Conservation (phyloP, 2,113 vertebrate genomes). For the Origma solitaria region DNA sequence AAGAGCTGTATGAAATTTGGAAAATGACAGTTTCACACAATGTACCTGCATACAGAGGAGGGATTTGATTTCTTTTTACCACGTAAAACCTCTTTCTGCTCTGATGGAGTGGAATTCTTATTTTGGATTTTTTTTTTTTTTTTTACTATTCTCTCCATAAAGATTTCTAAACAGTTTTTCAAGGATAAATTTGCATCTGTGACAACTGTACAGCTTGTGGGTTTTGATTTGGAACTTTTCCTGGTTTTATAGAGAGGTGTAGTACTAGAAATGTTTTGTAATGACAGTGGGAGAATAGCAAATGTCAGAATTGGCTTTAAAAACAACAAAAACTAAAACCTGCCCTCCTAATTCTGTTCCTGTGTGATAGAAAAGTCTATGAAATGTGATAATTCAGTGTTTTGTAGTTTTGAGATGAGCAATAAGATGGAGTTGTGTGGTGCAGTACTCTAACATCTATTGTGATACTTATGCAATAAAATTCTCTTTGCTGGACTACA, state of each 20-base stretch:
- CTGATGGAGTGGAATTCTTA: background rate
- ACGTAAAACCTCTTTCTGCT: background rate
- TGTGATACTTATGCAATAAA: background rate
- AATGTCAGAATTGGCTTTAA: background rate
- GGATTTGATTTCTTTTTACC: background rate
- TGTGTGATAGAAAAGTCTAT: background rate
- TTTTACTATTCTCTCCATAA: background rate
- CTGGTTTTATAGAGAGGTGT: background rate
- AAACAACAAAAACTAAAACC: background rate
- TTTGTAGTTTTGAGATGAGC: background rate
- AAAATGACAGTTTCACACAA: background rate
- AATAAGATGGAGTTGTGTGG: background rate
- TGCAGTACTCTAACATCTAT: background rate
- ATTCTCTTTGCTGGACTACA: background rate
- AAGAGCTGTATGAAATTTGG: background rate
- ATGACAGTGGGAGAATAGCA: background rate
- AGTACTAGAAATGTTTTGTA: background rate
- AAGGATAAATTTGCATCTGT: background rate
- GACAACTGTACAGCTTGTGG: background rate
- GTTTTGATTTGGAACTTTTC: background rate
- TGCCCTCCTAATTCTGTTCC: background rate
- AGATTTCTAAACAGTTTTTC: background rate
- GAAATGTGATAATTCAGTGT: background rate
- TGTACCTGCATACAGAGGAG: background rate
- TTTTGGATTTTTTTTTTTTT: background rate